Evolutionary conservation across 37 sponge, comb jelly and placozoan species (phyloP).

Genomic region (Eunapius fragilis): DNA sequence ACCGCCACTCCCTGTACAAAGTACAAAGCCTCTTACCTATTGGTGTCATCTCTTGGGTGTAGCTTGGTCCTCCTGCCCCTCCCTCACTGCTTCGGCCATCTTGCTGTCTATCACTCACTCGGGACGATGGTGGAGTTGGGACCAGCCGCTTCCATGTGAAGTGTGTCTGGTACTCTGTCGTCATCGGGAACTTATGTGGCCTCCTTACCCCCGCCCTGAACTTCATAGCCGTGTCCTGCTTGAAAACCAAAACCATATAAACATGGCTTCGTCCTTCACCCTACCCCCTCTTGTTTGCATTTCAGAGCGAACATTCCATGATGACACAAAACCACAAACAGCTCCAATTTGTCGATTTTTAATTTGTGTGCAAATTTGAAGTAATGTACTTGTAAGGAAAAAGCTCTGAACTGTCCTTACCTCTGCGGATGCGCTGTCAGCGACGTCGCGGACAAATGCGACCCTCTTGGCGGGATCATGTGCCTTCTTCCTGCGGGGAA

Average conservation of each 20-base stretch:
- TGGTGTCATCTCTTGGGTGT: background rate
- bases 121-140: background rate
- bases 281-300: too few species aligned
- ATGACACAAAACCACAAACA: too few species aligned
- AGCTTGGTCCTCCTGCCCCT: background rate
- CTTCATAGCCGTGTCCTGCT: slow-evolving; percentile 10
- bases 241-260: background rate
- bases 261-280: background rate
- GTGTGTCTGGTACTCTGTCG: slow-evolving; percentile 54
- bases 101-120: background rate
- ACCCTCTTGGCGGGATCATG: background rate
- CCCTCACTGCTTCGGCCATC: background rate
- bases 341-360: too few species aligned
- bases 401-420: too few species aligned
- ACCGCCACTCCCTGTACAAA: background rate
- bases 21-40: background rate
- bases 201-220: slow-evolving; percentile 41
- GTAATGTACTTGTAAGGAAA: too few species aligned
- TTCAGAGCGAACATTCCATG: too few species aligned
- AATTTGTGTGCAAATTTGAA: too few species aligned
- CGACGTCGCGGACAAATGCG: background rate
- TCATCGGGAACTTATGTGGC: background rate
- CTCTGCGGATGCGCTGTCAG: background rate
- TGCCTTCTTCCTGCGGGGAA: slow-evolving; percentile 32
- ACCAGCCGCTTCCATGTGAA: slow-evolving; percentile 17